These are phyloP conservation scores for Artibeus lituratus DNA, from an alignment of 2,797 vertebrate genomes.

Conservation along the genomic window DNA sequence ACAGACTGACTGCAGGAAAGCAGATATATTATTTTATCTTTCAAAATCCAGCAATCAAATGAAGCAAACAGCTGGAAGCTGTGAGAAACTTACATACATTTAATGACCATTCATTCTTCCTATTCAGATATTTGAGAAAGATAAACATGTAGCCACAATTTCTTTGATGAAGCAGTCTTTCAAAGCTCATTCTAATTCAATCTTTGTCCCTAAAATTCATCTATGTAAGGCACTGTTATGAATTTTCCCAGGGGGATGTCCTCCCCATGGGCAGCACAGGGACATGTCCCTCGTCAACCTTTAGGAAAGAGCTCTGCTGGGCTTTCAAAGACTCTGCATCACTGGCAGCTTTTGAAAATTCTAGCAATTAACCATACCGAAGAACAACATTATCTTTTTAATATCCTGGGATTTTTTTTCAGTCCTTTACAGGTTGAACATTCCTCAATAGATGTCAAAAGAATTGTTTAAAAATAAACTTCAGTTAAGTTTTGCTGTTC, in stretches of 20 bases:
- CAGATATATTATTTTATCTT: background rate
- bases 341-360: slow-evolving; percentile 63
- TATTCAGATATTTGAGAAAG: slow-evolving; percentile 71
- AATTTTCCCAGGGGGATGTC: slow-evolving; percentile 61
- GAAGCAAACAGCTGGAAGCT: background rate
- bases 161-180: slow-evolving; percentile 69
- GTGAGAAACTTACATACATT: slow-evolving; percentile 16
- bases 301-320: slow-evolving; percentile 66
- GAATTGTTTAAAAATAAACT: background rate
- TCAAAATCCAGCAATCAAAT: background rate
- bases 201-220: slow-evolving; percentile 66
- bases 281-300: slow-evolving; percentile 68
- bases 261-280: slow-evolving; percentile 62
- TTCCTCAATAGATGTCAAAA: slow-evolving; percentile 35
- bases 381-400: slow-evolving; percentile 65
- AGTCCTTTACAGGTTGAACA: slow-evolving; percentile 12
- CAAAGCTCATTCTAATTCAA: slow-evolving; percentile 73
- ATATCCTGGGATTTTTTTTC: background rate
- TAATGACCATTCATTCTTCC: slow-evolving; percentile 50
- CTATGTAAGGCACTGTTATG: slow-evolving; percentile 64
- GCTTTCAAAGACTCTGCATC: slow-evolving; percentile 53
- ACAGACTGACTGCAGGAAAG: slow-evolving; percentile 25
- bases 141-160: slow-evolving; percentile 69
- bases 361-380: slow-evolving; percentile 53
- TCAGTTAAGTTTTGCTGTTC: background rate